Evolutionary conservation across 2,113 vertebrate species (phyloP).

Genomic region (Brachypodius melanocephalos): DNA sequence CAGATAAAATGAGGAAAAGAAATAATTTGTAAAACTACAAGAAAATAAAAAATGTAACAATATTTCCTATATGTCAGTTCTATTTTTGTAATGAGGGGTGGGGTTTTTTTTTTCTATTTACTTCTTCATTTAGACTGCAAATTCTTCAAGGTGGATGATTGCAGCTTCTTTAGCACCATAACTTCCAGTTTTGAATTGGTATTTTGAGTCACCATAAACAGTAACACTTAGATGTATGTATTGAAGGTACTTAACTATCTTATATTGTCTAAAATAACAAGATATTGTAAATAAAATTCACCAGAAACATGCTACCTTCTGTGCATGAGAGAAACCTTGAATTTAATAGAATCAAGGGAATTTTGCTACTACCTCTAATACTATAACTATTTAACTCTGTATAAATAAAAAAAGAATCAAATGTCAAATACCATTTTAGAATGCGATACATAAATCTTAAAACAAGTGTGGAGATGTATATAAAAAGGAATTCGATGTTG

Average conservation of each 20-base stretch:
- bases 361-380: background rate
- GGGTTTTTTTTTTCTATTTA: background rate
- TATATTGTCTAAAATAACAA: background rate
- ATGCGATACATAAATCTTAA: background rate
- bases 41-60: background rate
- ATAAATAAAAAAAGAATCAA: background rate
- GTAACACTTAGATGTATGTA: background rate
- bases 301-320: background rate
- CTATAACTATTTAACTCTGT: background rate
- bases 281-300: background rate
- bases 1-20: background rate
- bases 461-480: background rate
- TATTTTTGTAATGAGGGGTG: background rate
- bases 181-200: background rate
- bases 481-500: background rate
- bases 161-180: background rate
- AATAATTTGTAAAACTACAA: background rate
- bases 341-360: background rate
- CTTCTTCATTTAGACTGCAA: background rate
- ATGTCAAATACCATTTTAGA: background rate
- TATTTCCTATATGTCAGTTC: background rate
- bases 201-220: background rate
- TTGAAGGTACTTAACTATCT: background rate
- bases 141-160: background rate
- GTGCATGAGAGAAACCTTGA: background rate